Base-by-base conservation (phyloP, 2,113 vertebrate species). In the Rhinichthys klamathensis region DNA sequence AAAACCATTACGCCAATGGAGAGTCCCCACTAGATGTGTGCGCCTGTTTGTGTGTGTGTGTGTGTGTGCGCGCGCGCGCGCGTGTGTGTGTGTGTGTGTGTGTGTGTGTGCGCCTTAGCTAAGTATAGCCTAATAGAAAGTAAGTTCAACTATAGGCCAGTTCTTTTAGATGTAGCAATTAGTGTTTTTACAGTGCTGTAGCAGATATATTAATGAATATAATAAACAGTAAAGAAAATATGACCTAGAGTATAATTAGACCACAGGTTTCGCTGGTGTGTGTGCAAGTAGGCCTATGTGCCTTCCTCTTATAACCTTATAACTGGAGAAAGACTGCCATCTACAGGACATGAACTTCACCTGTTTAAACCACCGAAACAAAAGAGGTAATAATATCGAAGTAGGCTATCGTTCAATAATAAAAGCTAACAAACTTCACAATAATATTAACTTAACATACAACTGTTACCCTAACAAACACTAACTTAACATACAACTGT, bases 251-350 rank as follows among this genome's bases (percentile, higher is more conserved):
- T 70, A 5, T 38, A 56, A 41, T 41, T 41, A 23, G 21, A 41
- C n/a, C 54, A 1, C 18, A 23, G 7, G 18, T 11, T 72, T 72
- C 11, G 69, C 21, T 72, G 35, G 18, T 23, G 23, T 10, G 23
- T 10, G 4, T 23, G 18, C 21, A 30, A 9, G 41, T 27, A n/a
- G n/a, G n/a, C n/a, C n/a, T n/a, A 7, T 44, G 38, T 23, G 15
- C 13, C 30, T 35, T 63, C 2, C 13, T 61, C 6, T 46, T 49
- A 30, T 69, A 35, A 32, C 79, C 6, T 46, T 49, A 30, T 69
- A 35, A 32, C 79, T 23, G 27, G 13, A 67, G 18, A 67, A 49
- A 81, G 4, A 69, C 61, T 69, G 63, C 79, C 79, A 81, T 69
- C 61, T 81, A 81, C 44, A 69, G 79, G 79, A 69, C 27, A 81